A percentile compares a stretch with the other conserved stretches of the same genome.
Evolutionary conservation across 2,888 invertebrate species (phyloP).

Genomic region (Parapristionchus giblindavisi): DNA sequence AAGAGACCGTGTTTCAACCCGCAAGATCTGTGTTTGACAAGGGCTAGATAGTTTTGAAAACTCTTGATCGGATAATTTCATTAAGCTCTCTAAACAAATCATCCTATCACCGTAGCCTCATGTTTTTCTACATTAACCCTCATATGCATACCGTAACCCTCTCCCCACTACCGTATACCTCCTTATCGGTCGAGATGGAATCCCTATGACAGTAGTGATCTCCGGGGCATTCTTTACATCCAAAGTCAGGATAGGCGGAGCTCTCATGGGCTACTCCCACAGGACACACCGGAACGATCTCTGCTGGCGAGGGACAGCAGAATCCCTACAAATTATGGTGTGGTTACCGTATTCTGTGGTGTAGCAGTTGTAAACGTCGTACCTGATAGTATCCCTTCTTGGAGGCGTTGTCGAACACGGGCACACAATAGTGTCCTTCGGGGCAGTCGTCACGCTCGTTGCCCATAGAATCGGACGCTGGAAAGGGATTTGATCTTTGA

Average conservation of each 20-base stretch:
- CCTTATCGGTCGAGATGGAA: constrained; percentile 58
- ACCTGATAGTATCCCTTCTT: constrained; percentile 57
- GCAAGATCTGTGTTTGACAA: neutral
- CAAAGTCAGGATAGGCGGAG: constrained; percentile 58
- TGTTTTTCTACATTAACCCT: too few species aligned
- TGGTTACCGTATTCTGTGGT: too few species aligned
- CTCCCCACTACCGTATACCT: constrained; percentile 44
- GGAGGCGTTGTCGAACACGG: constrained; percentile 61
- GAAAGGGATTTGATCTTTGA: too few species aligned
- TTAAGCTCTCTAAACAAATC: too few species aligned
- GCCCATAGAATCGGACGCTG: too few species aligned
- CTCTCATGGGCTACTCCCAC: constrained; percentile 63
- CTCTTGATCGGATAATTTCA: too few species aligned
- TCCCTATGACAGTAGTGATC: constrained; percentile 66
- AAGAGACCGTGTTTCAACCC: neutral
- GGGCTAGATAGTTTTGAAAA: too few species aligned
- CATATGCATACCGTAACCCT: neutral
- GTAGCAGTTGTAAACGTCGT: too few species aligned
- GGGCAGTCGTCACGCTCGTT: constrained; percentile 53
- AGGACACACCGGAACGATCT: constrained; percentile 61
- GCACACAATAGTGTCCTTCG: constrained; percentile 61
- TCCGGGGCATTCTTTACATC: constrained; percentile 57
- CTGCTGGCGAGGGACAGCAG: constrained; percentile 65
- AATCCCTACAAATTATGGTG: constrained; percentile 50
- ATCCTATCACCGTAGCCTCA: too few species aligned